Percentiles rank a stretch among this genome's conserved stretches.
These are phyloP conservation scores for Atta texana DNA, from an alignment of 1,140 invertebrate genomes.

Conservation along the genomic window DNA sequence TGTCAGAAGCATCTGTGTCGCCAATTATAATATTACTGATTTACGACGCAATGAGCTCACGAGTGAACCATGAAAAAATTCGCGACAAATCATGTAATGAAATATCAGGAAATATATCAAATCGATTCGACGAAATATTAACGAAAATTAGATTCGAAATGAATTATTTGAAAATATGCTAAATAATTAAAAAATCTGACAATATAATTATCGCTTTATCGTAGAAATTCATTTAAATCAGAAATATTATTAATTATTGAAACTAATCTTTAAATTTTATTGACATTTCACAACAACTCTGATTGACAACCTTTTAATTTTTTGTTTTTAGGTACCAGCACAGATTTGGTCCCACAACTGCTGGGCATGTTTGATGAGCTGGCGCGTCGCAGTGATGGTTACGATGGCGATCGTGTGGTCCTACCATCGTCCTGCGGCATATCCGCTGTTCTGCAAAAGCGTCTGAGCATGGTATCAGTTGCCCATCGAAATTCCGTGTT, in stretches of 20 bases:
- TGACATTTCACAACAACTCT: not conserved
- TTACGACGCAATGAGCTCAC: not conserved
- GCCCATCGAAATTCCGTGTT: slow-evolving; percentile 82
- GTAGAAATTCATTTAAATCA: not conserved
- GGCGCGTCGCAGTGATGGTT: slow-evolving; percentile 83
- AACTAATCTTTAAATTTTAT: slow-evolving; percentile 44
- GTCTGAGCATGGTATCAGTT: slow-evolving; percentile 80
- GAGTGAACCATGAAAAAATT: slow-evolving; percentile 15
- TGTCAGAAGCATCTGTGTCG: not conserved
- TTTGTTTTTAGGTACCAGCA: slow-evolving; percentile 86
- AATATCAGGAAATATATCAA: not conserved
- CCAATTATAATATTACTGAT: slow-evolving; percentile 22
- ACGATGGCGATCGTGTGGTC: slow-evolving; percentile 75
- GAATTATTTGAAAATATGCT: not conserved
- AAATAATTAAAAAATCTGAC: not conserved
- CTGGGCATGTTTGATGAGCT: slow-evolving; percentile 90
- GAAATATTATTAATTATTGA: not conserved
- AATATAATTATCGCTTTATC: not conserved
- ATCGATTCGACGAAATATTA: not conserved
- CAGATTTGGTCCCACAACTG: slow-evolving; percentile 89
- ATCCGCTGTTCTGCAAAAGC: slow-evolving; percentile 81
- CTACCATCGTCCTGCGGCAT: slow-evolving; percentile 78
- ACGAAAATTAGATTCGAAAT: not conserved
- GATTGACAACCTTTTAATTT: not conserved
- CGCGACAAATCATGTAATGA: not conserved